A percentile compares a stretch with the other conserved stretches of the same genome.
phyloP scores from a whole-genome alignment of 1,140 invertebrate species.

The Lamellibrachia luymesi region DNA sequence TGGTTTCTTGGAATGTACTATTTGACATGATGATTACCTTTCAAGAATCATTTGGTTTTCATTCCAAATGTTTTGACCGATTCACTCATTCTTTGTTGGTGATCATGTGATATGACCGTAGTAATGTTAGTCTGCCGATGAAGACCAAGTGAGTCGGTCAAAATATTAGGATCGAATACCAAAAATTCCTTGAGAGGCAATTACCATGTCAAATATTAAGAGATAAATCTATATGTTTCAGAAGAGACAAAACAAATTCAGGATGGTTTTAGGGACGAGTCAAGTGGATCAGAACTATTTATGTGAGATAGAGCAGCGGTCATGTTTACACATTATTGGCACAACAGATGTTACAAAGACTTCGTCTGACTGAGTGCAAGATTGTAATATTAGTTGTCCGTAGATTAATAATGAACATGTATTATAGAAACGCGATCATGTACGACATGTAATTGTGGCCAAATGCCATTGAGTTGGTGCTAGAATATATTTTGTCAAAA shows the following conservation, averaged over 20 bases:
- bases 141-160: too few relatives aligned
- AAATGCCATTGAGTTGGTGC: background rate
- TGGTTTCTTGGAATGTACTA: too few relatives aligned
- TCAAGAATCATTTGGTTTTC: too few relatives aligned
- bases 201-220: background rate
- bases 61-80: too few relatives aligned
- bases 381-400: background rate
- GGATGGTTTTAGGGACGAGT: background rate
- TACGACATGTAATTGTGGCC: background rate
- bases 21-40: too few relatives aligned
- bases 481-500: background rate
- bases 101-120: too few relatives aligned
- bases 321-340: background rate
- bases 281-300: background rate
- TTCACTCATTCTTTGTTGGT: too few relatives aligned
- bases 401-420: background rate
- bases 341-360: background rate
- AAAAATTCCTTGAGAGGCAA: too few relatives aligned
- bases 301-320: background rate
- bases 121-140: too few relatives aligned
- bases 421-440: background rate
- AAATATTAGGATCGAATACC: too few relatives aligned
- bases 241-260: background rate
- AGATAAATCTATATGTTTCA: background rate
- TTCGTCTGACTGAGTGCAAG: background rate